Conservation (phyloP, 2,113 vertebrate genomes). For the Reinhardtius hippoglossoides region DNA sequence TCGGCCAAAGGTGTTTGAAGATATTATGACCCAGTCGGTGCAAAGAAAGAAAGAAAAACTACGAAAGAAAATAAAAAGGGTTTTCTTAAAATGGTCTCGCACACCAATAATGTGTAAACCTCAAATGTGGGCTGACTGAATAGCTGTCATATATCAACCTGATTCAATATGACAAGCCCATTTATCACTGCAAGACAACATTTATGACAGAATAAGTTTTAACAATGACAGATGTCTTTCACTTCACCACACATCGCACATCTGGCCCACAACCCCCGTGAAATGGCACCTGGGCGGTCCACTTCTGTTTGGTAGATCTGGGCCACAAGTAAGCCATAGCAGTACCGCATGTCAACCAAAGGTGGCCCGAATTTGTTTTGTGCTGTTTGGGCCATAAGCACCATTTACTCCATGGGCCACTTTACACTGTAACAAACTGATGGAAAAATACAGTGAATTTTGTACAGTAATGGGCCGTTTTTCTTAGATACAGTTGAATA, state of each 20-base stretch:
- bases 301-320: too few relatives aligned
- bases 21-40: background rate
- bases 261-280: too few relatives aligned
- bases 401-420: too few relatives aligned
- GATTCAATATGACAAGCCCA: background rate
- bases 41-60: background rate
- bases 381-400: too few relatives aligned
- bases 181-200: background rate
- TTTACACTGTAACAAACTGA: too few relatives aligned
- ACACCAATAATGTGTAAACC: background rate
- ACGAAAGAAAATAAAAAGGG: background rate
- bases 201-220: background rate
- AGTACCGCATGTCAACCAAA: too few relatives aligned
- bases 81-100: background rate
- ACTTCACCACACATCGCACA: background rate
- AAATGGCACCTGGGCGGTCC: too few relatives aligned
- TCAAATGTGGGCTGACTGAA: background rate
- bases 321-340: too few relatives aligned
- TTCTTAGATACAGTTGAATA: too few relatives aligned
- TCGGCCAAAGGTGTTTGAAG: background rate
- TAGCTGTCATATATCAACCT: constrained; percentile 2
- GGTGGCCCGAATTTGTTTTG: too few relatives aligned
- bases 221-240: background rate
- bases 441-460: too few relatives aligned
- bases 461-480: too few relatives aligned